Evolutionary conservation across 1,140 invertebrate species (phyloP), one percentile per base, ranked within the genome.

Genomic region (Galendromus occidentalis): DNA sequence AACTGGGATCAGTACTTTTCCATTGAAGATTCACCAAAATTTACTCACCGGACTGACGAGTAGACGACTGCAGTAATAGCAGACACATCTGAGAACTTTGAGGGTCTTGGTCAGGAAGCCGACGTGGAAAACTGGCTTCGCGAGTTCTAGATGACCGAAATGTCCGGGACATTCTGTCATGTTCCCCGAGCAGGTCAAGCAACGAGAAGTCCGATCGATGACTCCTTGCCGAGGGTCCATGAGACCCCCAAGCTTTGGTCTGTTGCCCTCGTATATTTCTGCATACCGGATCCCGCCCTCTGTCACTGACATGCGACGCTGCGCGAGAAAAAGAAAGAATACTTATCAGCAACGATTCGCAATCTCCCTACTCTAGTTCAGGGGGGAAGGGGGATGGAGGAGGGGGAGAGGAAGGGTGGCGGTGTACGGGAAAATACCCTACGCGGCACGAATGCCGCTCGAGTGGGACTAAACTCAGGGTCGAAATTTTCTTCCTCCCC

Each of bases 221-320:
- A 95, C 92, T 67, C 96, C 96, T 79, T 99, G 96, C 30, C 95
- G 80, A 0, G 96, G 96, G 76, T 99, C 96, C 93, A 98, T 98
- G 44, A 99, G 83, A 25, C 96, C 96, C 1, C 93, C 91, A 64
- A 96, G 75, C 74, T 99, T 99, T 0, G 96, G 95, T 5, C 91
- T 82, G 14, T 95, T 95, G 44, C 92, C 92, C 79, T 99, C 96
- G 84, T 95, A 94, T 0, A 93, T 94, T 79, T 99, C 96, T 7
- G 94, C 84, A 77, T 91, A 98, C 71, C 86, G 85, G 68, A 99
- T 94, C 47, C 93, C 93, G 30, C 90, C 91, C 73, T 97, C 92
- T 6, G 92, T 97, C 42, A 98, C 91, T 64, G 90, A 94, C 90
- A 95, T 94, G 42, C 91, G 87, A 66, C 89, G 84, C 91, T 95